Evolutionary conservation across 2,888 invertebrate genomes (phyloP).

Genomic region (Cetonia aurata): DNA sequence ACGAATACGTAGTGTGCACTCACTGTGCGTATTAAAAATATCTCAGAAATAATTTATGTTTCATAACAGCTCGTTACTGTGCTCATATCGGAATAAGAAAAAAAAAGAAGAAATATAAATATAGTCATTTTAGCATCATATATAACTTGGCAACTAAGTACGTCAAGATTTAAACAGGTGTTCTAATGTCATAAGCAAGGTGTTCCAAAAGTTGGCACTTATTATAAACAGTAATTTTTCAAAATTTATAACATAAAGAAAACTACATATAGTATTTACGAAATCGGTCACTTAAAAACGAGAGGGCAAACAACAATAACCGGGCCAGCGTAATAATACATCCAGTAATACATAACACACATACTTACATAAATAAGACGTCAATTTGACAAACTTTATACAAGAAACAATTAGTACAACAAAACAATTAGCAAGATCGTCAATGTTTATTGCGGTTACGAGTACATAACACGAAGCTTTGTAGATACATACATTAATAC

Average conservation of each 20-base stretch:
- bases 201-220: conserved; percentile 41
- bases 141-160: conserved; percentile 41
- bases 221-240: conserved; percentile 37
- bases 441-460: neutral
- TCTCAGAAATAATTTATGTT: neutral
- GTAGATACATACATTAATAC: neutral
- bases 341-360: neutral
- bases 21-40: neutral
- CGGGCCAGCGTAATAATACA: neutral
- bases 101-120: conserved; percentile 1
- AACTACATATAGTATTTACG: conserved; percentile 7
- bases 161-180: conserved; percentile 39
- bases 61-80: conserved; percentile 1
- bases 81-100: neutral
- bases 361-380: conserved; percentile 6
- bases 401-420: neutral
- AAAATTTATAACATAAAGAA: conserved; percentile 22
- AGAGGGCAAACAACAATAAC: conserved; percentile 6
- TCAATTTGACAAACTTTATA: neutral
- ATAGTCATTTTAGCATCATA: conserved; percentile 8
- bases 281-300: conserved; percentile 14
- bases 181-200: conserved; percentile 37
- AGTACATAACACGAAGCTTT: conserved; percentile 4
- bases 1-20: too few species aligned
- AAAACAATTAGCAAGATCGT: neutral